Evolutionary conservation across 2,888 invertebrate genomes (phyloP), one percentile per base, ranked within the genome.

Genomic region (Chouioia cunea): DNA sequence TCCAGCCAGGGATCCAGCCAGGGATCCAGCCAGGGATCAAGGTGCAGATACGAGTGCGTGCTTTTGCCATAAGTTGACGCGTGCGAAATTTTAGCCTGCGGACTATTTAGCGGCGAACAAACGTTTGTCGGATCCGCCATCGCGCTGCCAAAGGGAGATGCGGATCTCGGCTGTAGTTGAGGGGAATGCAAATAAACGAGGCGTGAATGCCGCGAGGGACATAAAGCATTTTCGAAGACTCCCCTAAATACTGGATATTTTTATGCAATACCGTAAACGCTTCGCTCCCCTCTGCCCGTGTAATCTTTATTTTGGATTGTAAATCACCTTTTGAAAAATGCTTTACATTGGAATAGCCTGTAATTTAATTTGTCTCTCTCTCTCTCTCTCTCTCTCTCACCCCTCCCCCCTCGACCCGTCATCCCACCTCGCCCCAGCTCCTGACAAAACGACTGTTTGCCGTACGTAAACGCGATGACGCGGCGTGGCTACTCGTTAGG

Each of bases 121-220:
- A 59, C 47, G 36, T 53, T 70, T 48, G 47, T 15, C 52, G 18
- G 63, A 70, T 65, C 60, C 50, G 54, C 65, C 58, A 64, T 56
- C 65, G 65, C 44, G 54, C 46, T 59, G n/a, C 22, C 36, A 14
- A n/a, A 46, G n/a, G 47, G 43, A 59, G 44, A 58, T 56, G 52
- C 59, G n/a, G 63, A 60, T 70, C 70, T 65, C 4, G 22, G n/a
- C 16, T 48, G 47, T 47, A n/a, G 52, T 22, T 15, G 46, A 53
- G 52, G 50, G 50, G 62, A 71, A 65, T 62, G 56, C 56, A 71
- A 71, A 71, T 71, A 71, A 71, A 71, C 65, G 57, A 65, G 65
- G 62, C 70, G 65, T 62, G 57, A 70, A 70, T 65, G 44, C 43
- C 27, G 52, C 50, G 50, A 48, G 54, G 44, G 6, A 50, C 22